These are phyloP conservation scores for Hylomyscus alleni DNA, from an alignment of 2,797 vertebrate genomes.

Conservation along the genomic window DNA sequence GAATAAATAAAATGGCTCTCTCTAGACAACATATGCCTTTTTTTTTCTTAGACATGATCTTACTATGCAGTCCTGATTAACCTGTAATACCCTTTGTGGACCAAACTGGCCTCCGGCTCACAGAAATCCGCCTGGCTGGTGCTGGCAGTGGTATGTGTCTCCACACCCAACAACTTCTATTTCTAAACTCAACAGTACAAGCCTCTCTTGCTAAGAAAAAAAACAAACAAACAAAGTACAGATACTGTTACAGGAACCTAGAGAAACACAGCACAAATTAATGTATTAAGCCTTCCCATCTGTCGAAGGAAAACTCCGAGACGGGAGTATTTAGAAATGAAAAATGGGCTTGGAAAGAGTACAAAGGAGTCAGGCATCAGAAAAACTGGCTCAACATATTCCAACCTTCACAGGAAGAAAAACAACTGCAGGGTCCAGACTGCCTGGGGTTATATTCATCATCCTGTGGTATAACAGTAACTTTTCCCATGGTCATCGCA, in stretches of 20 bases:
- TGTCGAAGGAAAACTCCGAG: conserved; percentile 63
- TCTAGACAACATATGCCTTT: neutral
- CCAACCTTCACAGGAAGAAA: conserved; percentile 32
- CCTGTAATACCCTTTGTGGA: neutral
- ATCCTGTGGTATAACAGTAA: neutral
- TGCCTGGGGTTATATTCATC: neutral
- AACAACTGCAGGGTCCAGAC: neutral
- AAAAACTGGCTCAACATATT: conserved; percentile 24
- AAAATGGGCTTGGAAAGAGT: conserved; percentile 35
- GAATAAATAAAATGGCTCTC: neutral
- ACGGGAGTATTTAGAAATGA: conserved; percentile 58
- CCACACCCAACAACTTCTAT: neutral
- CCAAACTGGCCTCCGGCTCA: neutral
- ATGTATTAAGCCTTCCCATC: conserved; percentile 39
- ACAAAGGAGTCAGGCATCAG: neutral
- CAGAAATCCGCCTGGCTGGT: neutral
- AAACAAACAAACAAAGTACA: neutral
- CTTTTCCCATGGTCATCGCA: neutral
- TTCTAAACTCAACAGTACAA: neutral
- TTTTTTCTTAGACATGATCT: neutral
- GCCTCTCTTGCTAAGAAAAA: neutral
- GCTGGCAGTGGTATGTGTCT: neutral
- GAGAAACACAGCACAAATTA: conserved; percentile 31
- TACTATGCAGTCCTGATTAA: neutral
- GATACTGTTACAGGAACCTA: neutral